Percentiles rank a stretch among this genome's conserved stretches.
Conservation (phyloP, 23 tunicate genomes). For the Botrylloides violaceus region DNA sequence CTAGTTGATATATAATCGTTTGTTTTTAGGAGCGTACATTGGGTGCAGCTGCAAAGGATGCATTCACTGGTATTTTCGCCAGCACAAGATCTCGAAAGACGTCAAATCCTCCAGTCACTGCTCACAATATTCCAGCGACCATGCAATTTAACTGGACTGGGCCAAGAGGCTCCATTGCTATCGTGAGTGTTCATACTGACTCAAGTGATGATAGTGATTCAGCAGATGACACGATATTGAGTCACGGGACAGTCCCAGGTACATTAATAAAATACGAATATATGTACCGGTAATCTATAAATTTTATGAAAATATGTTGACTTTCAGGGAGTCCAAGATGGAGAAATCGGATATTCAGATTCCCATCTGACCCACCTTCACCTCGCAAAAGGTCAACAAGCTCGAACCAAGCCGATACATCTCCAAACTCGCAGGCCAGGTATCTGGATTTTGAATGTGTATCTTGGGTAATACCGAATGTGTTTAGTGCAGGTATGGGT, state of each 20-base stretch:
- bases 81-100: constrained; percentile 3
- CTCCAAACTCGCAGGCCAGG: too few relatives aligned
- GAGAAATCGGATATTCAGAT: neutral
- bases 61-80: constrained; percentile 24
- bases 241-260: constrained; percentile 21
- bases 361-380: neutral
- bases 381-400: neutral
- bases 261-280: too few relatives aligned
- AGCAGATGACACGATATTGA: constrained; percentile 35
- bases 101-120: neutral
- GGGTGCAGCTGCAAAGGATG: constrained; percentile 17
- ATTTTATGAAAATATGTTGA: neutral
- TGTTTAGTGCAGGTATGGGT: too few relatives aligned
- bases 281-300: too few relatives aligned
- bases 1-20: neutral
- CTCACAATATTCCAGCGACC: constrained; percentile 1
- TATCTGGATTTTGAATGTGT: too few relatives aligned
- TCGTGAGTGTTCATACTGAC: neutral
- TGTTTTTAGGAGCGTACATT: constrained; percentile 7
- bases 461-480: too few relatives aligned
- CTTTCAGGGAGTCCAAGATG: neutral
- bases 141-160: constrained; percentile 7
- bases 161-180: constrained; percentile 21
- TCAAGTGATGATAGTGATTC: constrained; percentile 2
- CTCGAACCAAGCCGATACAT: too few relatives aligned